Evolutionary conservation across 2,888 invertebrate species (phyloP), one percentile per base, ranked within the genome.

Genomic region (Cryptus viduatorius): DNA sequence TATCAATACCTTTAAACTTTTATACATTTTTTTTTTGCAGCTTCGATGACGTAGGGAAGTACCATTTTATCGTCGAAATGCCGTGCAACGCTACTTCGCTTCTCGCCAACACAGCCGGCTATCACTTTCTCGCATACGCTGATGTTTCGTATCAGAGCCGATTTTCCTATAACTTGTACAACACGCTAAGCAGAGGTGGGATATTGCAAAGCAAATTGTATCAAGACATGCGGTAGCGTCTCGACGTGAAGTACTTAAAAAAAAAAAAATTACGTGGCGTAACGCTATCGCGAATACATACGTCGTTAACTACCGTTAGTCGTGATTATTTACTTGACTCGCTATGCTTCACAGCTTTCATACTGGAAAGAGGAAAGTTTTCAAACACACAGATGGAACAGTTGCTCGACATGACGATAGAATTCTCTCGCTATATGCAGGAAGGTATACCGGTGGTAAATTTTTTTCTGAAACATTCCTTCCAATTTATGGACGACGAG

Each of bases 151-250:
- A 92, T 83, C 93, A 94, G 85, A 90, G 90, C 77, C 90, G 92
- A 89, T 94, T 94, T 79, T 90, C 91, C 8, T 91, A 92, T 73
- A 93, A 93, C 87, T 89, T 94, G 19, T 93, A 93, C 73, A 91
- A 91, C 71, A 91, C 92, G 16, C 86, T 93, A 12, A 87, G 88
- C 76, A 90, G 88, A 88, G 92, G 93, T 92, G 84, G 31, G 42
- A 59, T 42, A 48, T 12, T 3, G 24, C 7, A 14, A n/a, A 4
- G 29, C 5, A 31, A 61, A 61, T 31, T 3, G 24, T 24, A 24
- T 24, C 24, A 24, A 24, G 24, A 24, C 2, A 24, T 3, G 24
- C 24, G 24, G 24, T 24, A 24, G 24, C 24, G 24, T 24, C 24
- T 24, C 24, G 24, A 24, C 24, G 24, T 3, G 2, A 24, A 24